Conservation (phyloP, 2,797 vertebrate species). For the Agapornis canus region DNA sequence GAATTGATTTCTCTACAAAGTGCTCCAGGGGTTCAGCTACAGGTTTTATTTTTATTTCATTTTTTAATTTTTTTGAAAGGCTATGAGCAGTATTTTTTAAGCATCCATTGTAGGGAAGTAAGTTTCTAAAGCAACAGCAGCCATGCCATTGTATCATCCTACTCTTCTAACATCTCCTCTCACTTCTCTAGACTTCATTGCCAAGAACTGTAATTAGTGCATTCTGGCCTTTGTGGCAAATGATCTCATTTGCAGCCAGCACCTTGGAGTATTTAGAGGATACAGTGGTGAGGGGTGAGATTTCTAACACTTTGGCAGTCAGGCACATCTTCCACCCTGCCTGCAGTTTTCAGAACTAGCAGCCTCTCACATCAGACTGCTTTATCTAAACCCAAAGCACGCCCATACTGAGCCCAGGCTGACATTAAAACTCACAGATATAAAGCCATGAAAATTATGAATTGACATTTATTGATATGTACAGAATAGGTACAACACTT, state of each 20-base stretch:
- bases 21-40: neutral
- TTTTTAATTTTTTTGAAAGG: neutral
- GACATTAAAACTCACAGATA: neutral
- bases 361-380: neutral
- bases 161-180: neutral
- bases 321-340: neutral
- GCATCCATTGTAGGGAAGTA: neutral
- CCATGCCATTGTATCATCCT: neutral
- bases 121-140: constrained; percentile 14
- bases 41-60: neutral
- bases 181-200: neutral
- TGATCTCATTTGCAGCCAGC: neutral
- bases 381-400: neutral
- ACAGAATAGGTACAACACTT: constrained; percentile 94
- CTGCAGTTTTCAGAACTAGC: neutral
- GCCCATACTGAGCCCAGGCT: neutral
- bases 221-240: neutral
- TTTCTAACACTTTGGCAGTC: neutral
- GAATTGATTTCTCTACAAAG: neutral
- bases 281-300: neutral
- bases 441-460: constrained; percentile 83
- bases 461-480: constrained; percentile 99
- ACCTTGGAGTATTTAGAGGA: neutral
- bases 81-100: neutral
- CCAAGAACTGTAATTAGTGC: neutral